A percentile compares a stretch with the other conserved stretches of the same genome.
These are phyloP conservation scores for Acropternis orthonyx DNA, from an alignment of 2,797 vertebrate genomes.

Conservation along the genomic window DNA sequence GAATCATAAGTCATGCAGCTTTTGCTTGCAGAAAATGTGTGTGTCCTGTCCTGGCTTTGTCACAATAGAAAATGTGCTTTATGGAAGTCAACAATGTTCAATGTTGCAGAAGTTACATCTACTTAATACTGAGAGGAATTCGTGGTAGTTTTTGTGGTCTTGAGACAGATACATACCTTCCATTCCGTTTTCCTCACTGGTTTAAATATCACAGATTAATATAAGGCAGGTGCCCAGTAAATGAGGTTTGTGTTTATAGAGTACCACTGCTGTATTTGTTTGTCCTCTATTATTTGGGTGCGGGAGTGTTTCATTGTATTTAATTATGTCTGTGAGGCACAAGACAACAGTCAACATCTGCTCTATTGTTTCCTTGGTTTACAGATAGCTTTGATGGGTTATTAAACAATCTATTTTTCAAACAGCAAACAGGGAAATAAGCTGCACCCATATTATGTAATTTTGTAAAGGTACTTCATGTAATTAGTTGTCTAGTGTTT, in stretches of 20 bases:
- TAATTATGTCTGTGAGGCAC: conserved; percentile 81
- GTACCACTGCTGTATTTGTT: conserved; percentile 58
- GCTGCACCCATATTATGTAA: conserved; percentile 70
- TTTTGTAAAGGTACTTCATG: conserved; percentile 76
- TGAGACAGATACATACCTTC: neutral
- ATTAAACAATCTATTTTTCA: conserved; percentile 83
- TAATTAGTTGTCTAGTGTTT: conserved; percentile 71
- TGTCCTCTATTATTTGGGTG: conserved; percentile 76
- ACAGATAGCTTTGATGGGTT: conserved; percentile 83
- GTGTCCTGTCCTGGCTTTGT: neutral
- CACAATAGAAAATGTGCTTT: neutral
- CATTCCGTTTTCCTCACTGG: neutral
- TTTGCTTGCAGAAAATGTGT: neutral
- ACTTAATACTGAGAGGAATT: neutral
- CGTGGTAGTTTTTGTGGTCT: neutral
- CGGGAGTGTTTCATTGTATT: conserved; percentile 76
- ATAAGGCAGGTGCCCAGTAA: conserved; percentile 72
- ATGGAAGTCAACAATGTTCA: neutral
- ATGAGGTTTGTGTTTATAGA: conserved; percentile 58
- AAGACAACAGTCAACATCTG: conserved; percentile 83
- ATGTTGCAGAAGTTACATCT: neutral
- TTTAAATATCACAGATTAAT: conserved; percentile 37
- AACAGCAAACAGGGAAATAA: conserved; percentile 76
- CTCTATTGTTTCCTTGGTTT: conserved; percentile 82
- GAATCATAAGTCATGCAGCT: neutral